phyloP scores from a whole-genome alignment of 2,113 vertebrate species.

The Lophius piscatorius region DNA sequence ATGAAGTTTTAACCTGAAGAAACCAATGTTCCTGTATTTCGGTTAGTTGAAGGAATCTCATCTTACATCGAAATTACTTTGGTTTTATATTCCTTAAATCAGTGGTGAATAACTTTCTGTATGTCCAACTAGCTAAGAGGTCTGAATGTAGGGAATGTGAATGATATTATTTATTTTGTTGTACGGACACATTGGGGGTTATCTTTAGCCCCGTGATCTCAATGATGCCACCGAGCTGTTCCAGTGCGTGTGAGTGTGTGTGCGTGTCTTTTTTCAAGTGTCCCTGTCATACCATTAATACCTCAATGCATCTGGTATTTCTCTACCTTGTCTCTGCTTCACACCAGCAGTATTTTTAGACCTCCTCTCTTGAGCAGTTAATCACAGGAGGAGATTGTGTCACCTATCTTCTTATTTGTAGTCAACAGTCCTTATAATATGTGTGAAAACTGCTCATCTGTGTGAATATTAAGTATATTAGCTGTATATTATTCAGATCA shows the following conservation, averaged over 20 bases:
- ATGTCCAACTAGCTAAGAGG: not conserved
- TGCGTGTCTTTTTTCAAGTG: slow-evolving; percentile 29
- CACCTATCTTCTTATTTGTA: slow-evolving; percentile 43
- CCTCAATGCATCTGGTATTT: slow-evolving; percentile 64
- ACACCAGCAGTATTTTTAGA: slow-evolving; percentile 79
- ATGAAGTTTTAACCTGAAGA: not conserved
- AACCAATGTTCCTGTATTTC: too few species aligned
- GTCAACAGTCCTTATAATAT: slow-evolving; percentile 26
- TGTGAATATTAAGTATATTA: slow-evolving; percentile 2
- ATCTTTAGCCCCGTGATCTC: slow-evolving; percentile 52
- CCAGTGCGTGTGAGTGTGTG: slow-evolving; percentile 4
- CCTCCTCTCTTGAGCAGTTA: slow-evolving; percentile 60
- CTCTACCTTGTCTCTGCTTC: slow-evolving; percentile 70
- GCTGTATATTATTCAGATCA: not conserved
- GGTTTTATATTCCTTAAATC: not conserved
- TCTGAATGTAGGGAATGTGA: slow-evolving; percentile 4
- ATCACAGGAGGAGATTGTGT: slow-evolving; percentile 59
- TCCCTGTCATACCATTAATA: slow-evolving; percentile 58
- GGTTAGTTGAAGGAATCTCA: not conserved
- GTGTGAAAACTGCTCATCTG: slow-evolving; percentile 18
- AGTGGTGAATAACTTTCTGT: not conserved
- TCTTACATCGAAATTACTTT: slow-evolving; percentile 3
- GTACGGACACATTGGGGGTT: slow-evolving; percentile 42
- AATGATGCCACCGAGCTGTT: slow-evolving; percentile 19
- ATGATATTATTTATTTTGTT: slow-evolving; percentile 26